These are phyloP conservation scores for Microctenopoma stevenorrisi DNA, from an alignment of 2,797 vertebrate genomes.

Conservation along the genomic window DNA sequence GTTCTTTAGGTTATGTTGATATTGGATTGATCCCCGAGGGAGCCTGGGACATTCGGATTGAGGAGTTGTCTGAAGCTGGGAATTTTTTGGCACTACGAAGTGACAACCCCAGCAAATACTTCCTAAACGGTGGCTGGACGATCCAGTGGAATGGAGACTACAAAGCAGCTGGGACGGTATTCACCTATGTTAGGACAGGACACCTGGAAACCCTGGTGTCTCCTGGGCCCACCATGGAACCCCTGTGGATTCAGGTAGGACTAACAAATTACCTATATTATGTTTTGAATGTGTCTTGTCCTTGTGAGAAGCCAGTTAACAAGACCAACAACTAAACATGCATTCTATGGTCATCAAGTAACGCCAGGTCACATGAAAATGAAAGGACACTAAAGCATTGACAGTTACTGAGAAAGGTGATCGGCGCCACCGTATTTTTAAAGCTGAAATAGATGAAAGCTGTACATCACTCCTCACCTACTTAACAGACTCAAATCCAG, in stretches of 20 bases:
- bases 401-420: too few relatives aligned
- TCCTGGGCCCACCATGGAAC: slow-evolving; percentile 92
- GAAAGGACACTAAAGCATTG: too few relatives aligned
- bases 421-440: too few relatives aligned
- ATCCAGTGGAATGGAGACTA: slow-evolving; percentile 98
- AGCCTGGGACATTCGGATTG: slow-evolving; percentile 90
- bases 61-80: slow-evolving; percentile 91
- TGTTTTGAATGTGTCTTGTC: background rate
- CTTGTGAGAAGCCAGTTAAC: background rate
- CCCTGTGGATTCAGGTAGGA: slow-evolving; percentile 95
- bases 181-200: slow-evolving; percentile 90
- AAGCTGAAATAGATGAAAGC: too few relatives aligned
- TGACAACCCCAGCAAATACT: slow-evolving; percentile 90
- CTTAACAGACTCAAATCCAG: background rate
- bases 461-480: background rate
- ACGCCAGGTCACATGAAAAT: too few relatives aligned
- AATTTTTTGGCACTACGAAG: slow-evolving; percentile 94
- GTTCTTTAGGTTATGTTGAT: slow-evolving; percentile 90
- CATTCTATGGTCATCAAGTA: too few relatives aligned
- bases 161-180: slow-evolving; percentile 91
- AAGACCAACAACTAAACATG: too few relatives aligned
- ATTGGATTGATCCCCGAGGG: slow-evolving; percentile 94
- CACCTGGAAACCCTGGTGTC: slow-evolving; percentile 95
- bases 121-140: slow-evolving; percentile 95
- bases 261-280: background rate